These are phyloP conservation scores for Poeciliopsis presidionis DNA, from an alignment of 2,797 vertebrate genomes.

Conservation along the genomic window DNA sequence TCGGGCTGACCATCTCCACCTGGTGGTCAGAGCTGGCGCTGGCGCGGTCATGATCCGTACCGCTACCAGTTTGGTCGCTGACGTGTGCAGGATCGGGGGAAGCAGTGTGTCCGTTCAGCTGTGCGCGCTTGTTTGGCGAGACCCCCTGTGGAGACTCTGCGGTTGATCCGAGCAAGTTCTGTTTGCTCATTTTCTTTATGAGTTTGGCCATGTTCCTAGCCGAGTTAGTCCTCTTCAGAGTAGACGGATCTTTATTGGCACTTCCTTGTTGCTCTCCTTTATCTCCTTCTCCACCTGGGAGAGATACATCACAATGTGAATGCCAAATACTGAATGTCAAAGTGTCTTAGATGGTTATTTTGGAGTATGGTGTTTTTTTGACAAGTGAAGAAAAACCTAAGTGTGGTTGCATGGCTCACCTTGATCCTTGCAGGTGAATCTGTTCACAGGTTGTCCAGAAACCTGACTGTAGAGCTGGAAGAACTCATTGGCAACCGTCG, in stretches of 20 bases:
- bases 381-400: background rate
- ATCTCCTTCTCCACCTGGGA: constrained; percentile 30
- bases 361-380: background rate
- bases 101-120: constrained; percentile 31
- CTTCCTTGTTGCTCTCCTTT: constrained; percentile 22
- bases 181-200: constrained; percentile 89
- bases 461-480: constrained; percentile 97
- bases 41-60: constrained; percentile 23
- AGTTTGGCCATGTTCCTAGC: constrained; percentile 85
- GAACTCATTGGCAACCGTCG: constrained; percentile 96
- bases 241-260: constrained; percentile 32
- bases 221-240: constrained; percentile 76
- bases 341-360: background rate
- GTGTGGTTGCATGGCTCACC: constrained; percentile 31
- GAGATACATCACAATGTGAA: background rate
- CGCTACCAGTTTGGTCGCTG: constrained; percentile 48
- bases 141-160: background rate
- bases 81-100: constrained; percentile 32
- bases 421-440: constrained; percentile 83
- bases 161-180: constrained; percentile 75
- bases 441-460: constrained; percentile 90
- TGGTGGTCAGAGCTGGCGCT: constrained; percentile 60
- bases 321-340: background rate
- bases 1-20: constrained; percentile 72
- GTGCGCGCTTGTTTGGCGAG: constrained; percentile 31